Evolutionary conservation across 1,140 invertebrate species (phyloP).

Genomic region (Tribolium madens): DNA sequence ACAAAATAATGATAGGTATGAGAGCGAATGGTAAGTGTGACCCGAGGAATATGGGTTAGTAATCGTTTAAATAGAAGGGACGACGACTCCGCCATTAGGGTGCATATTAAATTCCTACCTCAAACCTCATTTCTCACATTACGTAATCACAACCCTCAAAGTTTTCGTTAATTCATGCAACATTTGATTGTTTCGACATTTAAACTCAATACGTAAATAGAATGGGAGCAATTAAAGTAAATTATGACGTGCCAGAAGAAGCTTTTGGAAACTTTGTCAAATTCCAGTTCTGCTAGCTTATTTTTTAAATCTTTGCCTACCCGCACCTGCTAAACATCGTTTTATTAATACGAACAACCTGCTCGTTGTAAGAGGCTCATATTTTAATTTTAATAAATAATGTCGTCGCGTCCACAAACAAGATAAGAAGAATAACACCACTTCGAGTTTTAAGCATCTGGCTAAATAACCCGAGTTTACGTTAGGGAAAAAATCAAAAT

Average conservation of each 20-base stretch:
- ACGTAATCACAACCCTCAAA: constrained; percentile 20
- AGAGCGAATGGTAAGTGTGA: constrained; percentile 17
- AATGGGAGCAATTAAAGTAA: constrained; percentile 15
- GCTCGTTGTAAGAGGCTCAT: constrained; percentile 30
- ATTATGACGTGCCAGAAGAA: background rate
- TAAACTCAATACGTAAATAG: background rate
- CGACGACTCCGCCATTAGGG: constrained; percentile 8
- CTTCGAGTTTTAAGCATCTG: constrained; percentile 26
- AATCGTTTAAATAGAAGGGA: constrained; percentile 41
- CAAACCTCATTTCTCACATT: constrained; percentile 27
- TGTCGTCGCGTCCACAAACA: constrained; percentile 29
- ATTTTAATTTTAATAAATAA: constrained; percentile 40
- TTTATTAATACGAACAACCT: constrained; percentile 19
- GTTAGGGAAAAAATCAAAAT: constrained; percentile 1
- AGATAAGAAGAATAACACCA: constrained; percentile 29
- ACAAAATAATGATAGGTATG: constrained; percentile 29
- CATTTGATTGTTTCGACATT: background rate
- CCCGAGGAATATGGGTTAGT: constrained; percentile 37
- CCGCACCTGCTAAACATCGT: constrained; percentile 32
- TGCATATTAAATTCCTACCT: constrained; percentile 37
- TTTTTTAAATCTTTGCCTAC: constrained; percentile 12
- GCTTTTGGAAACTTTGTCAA: constrained; percentile 4
- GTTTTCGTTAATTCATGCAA: constrained; percentile 9
- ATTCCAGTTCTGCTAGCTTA: constrained; percentile 23
- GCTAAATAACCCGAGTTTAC: constrained; percentile 26